These are phyloP conservation scores for Montipora capitata DNA, from an alignment of 92 coral and sea anemone genomes.

Conservation along the genomic window DNA sequence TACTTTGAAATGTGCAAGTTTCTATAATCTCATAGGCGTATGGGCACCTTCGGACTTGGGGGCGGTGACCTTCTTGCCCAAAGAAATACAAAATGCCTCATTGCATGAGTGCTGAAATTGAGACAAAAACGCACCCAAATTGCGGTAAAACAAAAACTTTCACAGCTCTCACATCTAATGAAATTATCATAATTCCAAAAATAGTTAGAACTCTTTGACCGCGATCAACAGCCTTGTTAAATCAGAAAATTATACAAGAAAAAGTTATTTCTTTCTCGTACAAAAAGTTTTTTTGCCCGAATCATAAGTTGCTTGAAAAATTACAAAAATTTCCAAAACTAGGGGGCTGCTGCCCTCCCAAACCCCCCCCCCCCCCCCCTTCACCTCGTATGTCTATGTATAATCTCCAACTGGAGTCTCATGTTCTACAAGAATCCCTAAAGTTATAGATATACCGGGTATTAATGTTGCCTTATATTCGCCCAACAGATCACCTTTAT, in stretches of 20 bases:
- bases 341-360: no score
- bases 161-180: not conserved
- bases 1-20: not conserved
- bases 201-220: not conserved
- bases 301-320: not conserved
- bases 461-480: not conserved
- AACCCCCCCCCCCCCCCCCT: no score
- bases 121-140: no score
- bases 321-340: no score
- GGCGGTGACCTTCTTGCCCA: no score
- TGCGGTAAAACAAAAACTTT: not conserved
- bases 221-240: not conserved
- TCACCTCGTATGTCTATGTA: no score
- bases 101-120: no score
- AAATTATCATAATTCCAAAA: not conserved
- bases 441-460: no score
- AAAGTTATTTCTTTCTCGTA: not conserved
- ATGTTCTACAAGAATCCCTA: no score
- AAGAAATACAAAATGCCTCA: no score
- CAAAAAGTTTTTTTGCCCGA: not conserved
- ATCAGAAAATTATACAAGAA: not conserved
- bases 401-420: no score
- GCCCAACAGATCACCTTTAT: constrained; percentile 22
- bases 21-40: not conserved
- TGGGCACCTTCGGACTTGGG: not conserved